phyloP scores from a whole-genome alignment of 2,797 vertebrate species.

The Otus scops region DNA sequence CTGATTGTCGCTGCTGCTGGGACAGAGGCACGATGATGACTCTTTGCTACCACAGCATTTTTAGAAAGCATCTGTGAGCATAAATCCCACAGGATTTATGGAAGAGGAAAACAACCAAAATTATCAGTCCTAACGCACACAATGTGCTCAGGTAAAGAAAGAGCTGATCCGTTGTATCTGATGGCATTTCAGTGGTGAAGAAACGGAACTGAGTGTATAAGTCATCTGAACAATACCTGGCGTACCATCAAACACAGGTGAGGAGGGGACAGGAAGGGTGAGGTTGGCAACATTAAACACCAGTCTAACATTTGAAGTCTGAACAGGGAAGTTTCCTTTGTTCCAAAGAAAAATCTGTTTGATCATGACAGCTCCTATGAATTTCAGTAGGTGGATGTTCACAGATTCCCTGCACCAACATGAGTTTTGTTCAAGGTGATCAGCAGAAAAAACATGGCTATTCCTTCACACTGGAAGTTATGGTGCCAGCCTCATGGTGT shows the following conservation, averaged over 20 bases:
- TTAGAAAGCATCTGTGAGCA: background rate
- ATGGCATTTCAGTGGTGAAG: background rate
- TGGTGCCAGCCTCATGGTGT: background rate
- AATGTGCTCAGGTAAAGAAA: background rate
- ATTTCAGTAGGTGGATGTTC: background rate
- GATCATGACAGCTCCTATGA: background rate
- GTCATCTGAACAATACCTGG: background rate
- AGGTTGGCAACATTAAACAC: background rate
- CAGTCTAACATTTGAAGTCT: background rate
- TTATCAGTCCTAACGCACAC: background rate
- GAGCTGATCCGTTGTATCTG: background rate
- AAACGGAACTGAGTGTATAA: background rate
- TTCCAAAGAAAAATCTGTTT: background rate
- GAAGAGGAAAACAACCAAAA: background rate
- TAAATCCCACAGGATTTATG: background rate
- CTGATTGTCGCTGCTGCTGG: background rate
- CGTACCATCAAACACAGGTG: constrained; percentile 2
- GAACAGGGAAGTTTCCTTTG: background rate
- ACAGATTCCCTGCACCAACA: background rate
- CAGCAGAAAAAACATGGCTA: background rate
- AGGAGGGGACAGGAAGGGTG: background rate
- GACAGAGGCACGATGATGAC: background rate
- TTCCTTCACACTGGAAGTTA: background rate
- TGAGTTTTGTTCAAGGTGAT: background rate
- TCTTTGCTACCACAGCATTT: background rate